Base-by-base conservation (phyloP, 1,140 invertebrate species). In the Oreohelix idahoensis region DNA sequence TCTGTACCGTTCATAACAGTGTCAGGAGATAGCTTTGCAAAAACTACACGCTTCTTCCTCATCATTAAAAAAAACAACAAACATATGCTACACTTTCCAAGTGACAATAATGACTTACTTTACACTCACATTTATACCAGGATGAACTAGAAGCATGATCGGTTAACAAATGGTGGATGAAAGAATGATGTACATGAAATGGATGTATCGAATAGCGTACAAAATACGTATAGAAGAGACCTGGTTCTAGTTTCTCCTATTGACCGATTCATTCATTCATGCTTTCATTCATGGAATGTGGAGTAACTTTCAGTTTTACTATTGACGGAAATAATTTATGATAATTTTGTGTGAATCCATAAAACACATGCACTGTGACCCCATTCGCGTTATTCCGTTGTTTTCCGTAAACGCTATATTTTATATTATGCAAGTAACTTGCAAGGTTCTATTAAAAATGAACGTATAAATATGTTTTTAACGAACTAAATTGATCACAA, bases 301-400 rank as follows among this genome's bases (percentile, higher is more conserved):
- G 63, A 66, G 63, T 66, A 66, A 66, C n/a, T 66, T 66, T 32
- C 63, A 66, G 63, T 66, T 66, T 66, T 66, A 66, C 63, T 66
- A 32, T 66, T 66, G 63, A 8, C 63, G 63, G 63, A 66, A 29
- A 66, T 66, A 66, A 32, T 32, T 66, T 66, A 66, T 66, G n/a
- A 66, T 66, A 66, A 66, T 66, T 66, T 15, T 66, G 11, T 35
- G 29, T 66, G 17, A 66, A 66, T 32, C 2, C 29, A 66, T 0
- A 66, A 32, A 13, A 11, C 63, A n/a, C 63, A 66, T 66, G 63
- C 63, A n/a, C 63, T 32, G 5, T 32, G 63, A 32, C 2, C 63
- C n/a, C 29, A 32, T 35, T 66, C 63, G 63, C 32, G 1, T 5
- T 8, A 32, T 66, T 66, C 63, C 63, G 63, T 32, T 17, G 2